Evolutionary conservation across 2,113 vertebrate genomes (phyloP), one percentile per base, ranked within the genome.

Genomic region (Speoplatyrhinus poulsoni): DNA sequence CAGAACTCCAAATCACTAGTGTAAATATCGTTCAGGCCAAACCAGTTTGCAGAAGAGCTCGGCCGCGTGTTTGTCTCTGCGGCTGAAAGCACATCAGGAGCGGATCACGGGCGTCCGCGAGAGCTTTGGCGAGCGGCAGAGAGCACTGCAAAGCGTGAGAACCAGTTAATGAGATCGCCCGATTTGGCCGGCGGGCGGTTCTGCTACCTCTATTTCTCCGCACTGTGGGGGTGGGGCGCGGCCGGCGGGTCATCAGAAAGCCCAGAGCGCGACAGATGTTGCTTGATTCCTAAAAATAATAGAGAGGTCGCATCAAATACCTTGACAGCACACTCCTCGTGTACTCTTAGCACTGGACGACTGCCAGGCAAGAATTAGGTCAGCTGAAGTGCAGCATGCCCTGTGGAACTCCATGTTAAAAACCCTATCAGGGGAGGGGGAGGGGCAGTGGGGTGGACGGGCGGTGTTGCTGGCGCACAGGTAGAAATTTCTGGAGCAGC

Each of bases 331-430:
- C 74, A 70, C 83, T 80, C 73, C 90, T 84, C 82, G 80, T 84
- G 83, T 84, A 87, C 82, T 89, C 85, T 85, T 88, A 82, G 80
- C 72, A 70, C 81, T 89, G 87, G 85, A 89, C 19, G 76, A 82
- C 72, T 48, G 85, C 83, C 88, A 85, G 83, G 79, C 72, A 89
- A 90, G 85, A 93, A 92, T 89, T 92, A 81, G 92, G 91, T 93
- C 90, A 92, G 83, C 75, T 67, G 86, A 83, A 91, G 89, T 90
- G 85, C 81, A 70, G 56, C 65, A 77, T 61, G 72, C 88, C 86
- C 83, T 62, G 83, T 88, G 88, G 85, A 92, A 84, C 75, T 81
- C 88, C 79, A 72, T 32, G 79, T 77, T 90, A 79, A 90, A 92
- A 87, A 82, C 76, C 72, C 75, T 80, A 73, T 79, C 65, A 60